Evolutionary conservation across 1,140 invertebrate genomes (phyloP).

Genomic region (Matsumurasca onukii): DNA sequence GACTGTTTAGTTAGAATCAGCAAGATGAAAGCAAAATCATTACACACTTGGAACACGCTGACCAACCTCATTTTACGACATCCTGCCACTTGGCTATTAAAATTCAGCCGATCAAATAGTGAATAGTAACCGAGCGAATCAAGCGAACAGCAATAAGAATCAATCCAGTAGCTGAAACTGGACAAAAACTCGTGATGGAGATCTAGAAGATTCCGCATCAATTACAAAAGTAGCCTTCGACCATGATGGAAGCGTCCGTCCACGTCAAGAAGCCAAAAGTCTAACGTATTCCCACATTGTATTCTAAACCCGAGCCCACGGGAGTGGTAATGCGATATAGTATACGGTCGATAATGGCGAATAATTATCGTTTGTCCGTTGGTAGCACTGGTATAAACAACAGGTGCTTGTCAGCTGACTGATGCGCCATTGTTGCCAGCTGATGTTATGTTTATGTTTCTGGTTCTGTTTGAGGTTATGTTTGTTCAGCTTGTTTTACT

Average conservation of each 20-base stretch:
- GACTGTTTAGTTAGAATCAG: no score
- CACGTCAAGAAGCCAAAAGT: background rate
- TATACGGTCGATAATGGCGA: conserved; percentile 21
- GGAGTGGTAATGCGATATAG: conserved; percentile 21
- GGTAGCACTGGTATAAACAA: conserved; percentile 23
- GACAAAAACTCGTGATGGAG: background rate
- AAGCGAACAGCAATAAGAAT: background rate
- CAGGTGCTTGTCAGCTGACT: conserved; percentile 15
- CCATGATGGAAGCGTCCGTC: background rate
- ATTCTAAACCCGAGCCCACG: conserved; percentile 3
- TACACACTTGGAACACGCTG: no score
- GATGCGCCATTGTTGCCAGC: conserved; percentile 22
- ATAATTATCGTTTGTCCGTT: conserved; percentile 26
- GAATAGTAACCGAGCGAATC: background rate
- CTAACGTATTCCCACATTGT: conserved; percentile 4
- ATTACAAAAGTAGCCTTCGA: background rate
- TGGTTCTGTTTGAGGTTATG: background rate
- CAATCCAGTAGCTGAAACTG: background rate
- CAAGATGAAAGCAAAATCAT: no score
- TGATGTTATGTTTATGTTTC: background rate
- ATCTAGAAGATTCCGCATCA: background rate
- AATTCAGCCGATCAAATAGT: background rate
- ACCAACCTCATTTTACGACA: no score
- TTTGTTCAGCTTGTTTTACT: no score
- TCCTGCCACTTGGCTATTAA: no score